phyloP scores from a whole-genome alignment of 2,797 vertebrate genomes.

The Argyrosomus regius region DNA sequence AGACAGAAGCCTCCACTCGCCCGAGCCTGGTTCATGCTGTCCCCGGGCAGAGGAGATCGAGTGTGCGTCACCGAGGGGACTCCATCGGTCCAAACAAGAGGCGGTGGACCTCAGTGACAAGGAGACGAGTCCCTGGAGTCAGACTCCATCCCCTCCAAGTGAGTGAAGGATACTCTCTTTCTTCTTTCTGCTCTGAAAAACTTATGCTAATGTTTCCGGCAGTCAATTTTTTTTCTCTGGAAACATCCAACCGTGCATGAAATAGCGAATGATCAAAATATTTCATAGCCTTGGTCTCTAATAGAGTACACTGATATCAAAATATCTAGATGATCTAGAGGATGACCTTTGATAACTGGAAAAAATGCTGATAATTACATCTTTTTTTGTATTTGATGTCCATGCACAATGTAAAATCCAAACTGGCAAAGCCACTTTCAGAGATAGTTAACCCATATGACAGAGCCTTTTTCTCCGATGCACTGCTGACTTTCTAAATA shows the following conservation, averaged over 20 bases:
- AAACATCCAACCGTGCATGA: background rate
- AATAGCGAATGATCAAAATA: background rate
- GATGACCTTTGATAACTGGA: background rate
- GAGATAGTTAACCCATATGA: background rate
- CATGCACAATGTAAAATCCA: background rate
- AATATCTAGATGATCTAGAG: background rate
- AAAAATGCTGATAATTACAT: no score
- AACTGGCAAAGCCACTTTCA: background rate
- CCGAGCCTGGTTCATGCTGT: conserved; percentile 62
- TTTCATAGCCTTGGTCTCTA: background rate
- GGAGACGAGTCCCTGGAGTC: conserved; percentile 81
- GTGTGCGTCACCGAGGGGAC: conserved; percentile 75
- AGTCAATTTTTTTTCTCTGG: background rate
- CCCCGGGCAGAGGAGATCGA: conserved; percentile 68
- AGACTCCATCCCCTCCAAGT: conserved; percentile 83
- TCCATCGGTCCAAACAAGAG: conserved; percentile 75
- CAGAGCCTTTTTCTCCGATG: no score
- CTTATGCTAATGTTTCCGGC: background rate
- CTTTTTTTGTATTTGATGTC: no score
- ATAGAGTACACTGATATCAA: no score
- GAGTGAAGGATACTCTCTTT: conserved; percentile 70
- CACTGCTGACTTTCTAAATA: conserved; percentile 23
- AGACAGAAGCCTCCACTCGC: conserved; percentile 62
- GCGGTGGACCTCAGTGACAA: conserved; percentile 76
- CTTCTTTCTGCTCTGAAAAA: background rate